These are phyloP conservation scores for Bombylius major DNA, from an alignment of 2,888 invertebrate species.

Conservation along the genomic window DNA sequence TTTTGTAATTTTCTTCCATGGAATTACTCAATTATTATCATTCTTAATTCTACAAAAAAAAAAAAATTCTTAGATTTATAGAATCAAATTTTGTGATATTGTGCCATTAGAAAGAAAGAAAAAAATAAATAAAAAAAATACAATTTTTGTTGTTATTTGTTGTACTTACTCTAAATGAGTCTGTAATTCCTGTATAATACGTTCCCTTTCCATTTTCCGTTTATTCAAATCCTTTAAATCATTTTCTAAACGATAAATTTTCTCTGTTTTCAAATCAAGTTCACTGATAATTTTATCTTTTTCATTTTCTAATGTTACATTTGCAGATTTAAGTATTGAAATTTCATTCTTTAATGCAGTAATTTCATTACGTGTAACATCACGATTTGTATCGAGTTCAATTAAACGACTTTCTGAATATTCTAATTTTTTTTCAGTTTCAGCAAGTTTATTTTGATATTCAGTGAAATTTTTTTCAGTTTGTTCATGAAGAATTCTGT, in stretches of 20 bases:
- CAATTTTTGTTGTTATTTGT: not conserved
- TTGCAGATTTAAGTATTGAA: slow-evolving; percentile 46
- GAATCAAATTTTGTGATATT: not conserved
- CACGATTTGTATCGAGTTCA: slow-evolving; percentile 45
- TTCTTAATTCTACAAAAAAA: too few relatives aligned
- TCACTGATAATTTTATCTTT: slow-evolving; percentile 48
- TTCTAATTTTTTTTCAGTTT: slow-evolving; percentile 50
- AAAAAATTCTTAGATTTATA: too few relatives aligned
- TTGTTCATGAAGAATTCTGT: slow-evolving; percentile 61
- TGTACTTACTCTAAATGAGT: slow-evolving; percentile 40
- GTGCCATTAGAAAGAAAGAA: not conserved
- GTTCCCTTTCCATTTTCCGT: slow-evolving; percentile 42
- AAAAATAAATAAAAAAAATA: not conserved
- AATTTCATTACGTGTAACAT: slow-evolving; percentile 47
- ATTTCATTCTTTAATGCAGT: slow-evolving; percentile 49
- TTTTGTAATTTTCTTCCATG: too few relatives aligned
- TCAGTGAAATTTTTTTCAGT: slow-evolving; percentile 59
- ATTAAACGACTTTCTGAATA: slow-evolving; percentile 45
- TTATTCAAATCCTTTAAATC: slow-evolving; percentile 49
- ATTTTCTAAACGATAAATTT: slow-evolving; percentile 48
- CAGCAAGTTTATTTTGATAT: slow-evolving; percentile 51
- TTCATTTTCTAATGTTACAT: slow-evolving; percentile 55
- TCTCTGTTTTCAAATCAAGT: slow-evolving; percentile 61
- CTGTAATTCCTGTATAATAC: slow-evolving; percentile 43
- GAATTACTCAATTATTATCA: too few relatives aligned